These are phyloP conservation scores for Ceryle rudis DNA, from an alignment of 2,797 vertebrate species.

Conservation along the genomic window DNA sequence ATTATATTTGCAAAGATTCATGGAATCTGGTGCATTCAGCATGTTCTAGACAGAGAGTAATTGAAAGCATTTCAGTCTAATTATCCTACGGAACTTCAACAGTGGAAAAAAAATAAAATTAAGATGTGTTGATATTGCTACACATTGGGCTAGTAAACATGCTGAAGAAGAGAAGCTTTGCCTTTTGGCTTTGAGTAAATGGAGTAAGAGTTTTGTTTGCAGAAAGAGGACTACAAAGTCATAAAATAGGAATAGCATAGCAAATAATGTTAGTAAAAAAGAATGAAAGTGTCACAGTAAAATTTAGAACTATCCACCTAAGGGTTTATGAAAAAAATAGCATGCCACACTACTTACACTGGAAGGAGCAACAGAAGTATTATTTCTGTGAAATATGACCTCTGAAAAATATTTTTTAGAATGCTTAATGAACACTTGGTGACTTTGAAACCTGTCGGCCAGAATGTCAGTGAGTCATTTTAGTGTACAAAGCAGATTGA, in stretches of 20 bases:
- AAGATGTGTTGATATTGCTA: background rate
- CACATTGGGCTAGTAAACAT: background rate
- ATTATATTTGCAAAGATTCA: background rate
- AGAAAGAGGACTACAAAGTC: background rate
- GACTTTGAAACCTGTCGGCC: background rate
- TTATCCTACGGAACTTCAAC: constrained; percentile 10
- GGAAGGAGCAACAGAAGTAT: background rate
- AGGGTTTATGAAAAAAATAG: background rate
- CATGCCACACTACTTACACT: background rate
- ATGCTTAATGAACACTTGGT: background rate
- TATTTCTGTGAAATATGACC: background rate
- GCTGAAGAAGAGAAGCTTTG: background rate
- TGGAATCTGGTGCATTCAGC: background rate
- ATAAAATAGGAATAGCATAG: background rate
- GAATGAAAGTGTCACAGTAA: background rate
- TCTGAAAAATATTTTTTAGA: background rate
- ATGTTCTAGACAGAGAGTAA: background rate
- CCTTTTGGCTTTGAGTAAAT: background rate
- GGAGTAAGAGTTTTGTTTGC: background rate
- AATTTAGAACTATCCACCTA: background rate
- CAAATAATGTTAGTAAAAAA: background rate
- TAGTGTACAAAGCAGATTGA: background rate
- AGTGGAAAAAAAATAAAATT: background rate
- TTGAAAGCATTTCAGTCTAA: background rate
- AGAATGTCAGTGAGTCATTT: background rate